Evolutionary conservation across 2,113 vertebrate species (phyloP).

Genomic region (Macquaria australasica): DNA sequence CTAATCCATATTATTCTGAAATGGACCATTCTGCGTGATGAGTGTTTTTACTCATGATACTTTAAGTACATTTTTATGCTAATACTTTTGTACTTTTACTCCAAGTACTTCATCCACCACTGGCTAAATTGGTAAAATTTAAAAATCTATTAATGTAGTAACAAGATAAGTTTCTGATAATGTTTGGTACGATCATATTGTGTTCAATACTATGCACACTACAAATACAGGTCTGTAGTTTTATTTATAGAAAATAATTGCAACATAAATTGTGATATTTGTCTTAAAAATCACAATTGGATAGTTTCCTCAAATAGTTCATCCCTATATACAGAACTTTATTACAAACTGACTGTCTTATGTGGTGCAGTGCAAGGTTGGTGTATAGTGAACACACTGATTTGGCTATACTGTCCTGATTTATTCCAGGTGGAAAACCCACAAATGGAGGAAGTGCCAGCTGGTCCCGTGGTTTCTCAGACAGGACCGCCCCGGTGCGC

Average conservation of each 20-base stretch:
- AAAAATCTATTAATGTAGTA: not conserved
- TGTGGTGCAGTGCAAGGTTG: not conserved
- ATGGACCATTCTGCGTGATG: no score
- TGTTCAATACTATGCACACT: not conserved
- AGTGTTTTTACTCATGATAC: no score
- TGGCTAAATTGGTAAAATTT: no score
- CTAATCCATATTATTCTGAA: no score
- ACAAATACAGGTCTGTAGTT: not conserved
- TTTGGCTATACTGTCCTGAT: not conserved
- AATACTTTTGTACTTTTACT: no score
- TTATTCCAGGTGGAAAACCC: slow-evolving; percentile 93
- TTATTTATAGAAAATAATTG: not conserved
- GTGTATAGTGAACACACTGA: not conserved
- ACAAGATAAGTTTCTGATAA: not conserved
- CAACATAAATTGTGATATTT: not conserved
- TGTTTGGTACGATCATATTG: not conserved
- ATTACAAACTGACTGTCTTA: not conserved
- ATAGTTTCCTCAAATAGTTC: not conserved
- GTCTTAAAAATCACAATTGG: not conserved
- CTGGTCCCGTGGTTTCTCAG: slow-evolving; percentile 93
- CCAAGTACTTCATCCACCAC: no score
- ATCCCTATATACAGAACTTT: not conserved
- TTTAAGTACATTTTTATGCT: no score
- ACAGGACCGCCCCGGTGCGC: slow-evolving; percentile 89
- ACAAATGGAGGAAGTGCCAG: slow-evolving; percentile 98